Base-by-base conservation (phyloP, 2,113 vertebrate genomes). In the Pseudorhombus dupliciocellatus region DNA sequence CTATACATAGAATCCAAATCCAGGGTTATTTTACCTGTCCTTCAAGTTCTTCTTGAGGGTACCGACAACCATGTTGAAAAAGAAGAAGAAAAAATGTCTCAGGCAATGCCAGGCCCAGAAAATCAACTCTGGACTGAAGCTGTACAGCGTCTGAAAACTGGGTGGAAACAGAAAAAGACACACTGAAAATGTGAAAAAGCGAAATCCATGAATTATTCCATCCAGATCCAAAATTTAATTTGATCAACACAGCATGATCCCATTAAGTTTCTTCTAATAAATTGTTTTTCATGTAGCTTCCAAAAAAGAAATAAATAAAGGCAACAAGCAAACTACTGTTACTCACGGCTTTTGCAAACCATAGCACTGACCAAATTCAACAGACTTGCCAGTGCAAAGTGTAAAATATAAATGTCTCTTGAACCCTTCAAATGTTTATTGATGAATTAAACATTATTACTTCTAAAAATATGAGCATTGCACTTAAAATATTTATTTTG, bases 51-150 rank as follows among this genome's bases (percentile, higher is more conserved):
- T 90, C 60, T 64, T 69, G 21, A 90, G 0, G 37, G 12, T 90
- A 15, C 4, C 53, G 28, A 91, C 5, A 5, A 72, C 0, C 26
- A 74, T 54, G 10, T 30, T 66, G 16, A 56, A 66, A 62, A 90
- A 30, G 57, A 92, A 90, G 12, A 70, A 0, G 4, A 2, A 9
- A 25, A 66, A 66, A 57, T 83, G 70, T 70, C 64, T 88, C 16
- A 84, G 0, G 30, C 58, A 3, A 8, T 75, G 69, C 85, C 82
- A 91, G 8, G 56, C 34, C 84, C 84, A 90, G 64, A 82, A 71
- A 18, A 66, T 7, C 40, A 75, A 11, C 14, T 54, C 53, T 2
- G 64, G 58, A 4, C 25, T 1, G 18, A 16, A 15, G 18, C 20
- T 20, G 7, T 2, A 7, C 46, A 50, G 18, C 46, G 4, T 14